Evolutionary conservation across 2,113 vertebrate species (phyloP), one percentile per base, ranked within the genome.

Genomic region (Eretmochelys imbricata): DNA sequence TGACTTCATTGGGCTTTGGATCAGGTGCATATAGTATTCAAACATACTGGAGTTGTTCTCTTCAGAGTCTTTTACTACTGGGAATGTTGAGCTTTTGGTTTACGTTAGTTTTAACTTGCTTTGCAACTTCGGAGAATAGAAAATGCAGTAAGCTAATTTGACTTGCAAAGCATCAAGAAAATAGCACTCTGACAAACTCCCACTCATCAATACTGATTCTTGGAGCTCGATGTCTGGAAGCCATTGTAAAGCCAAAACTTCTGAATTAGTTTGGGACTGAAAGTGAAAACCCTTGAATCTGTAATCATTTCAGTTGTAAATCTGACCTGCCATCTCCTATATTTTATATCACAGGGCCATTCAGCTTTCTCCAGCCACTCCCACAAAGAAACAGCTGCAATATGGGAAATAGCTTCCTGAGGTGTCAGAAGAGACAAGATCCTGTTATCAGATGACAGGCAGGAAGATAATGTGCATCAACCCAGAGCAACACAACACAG

Each of bases 111-210:
- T 91, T 93, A 93, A 87, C 94, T 94, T 91, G 3, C 80, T 89
- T 92, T 89, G 42, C 94, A 96, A 27, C 79, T 91, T 91, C 82
- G 16, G 82, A 90, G 89, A 94, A 76, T 80, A 78, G 83, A 94
- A 97, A 87, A 72, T 10, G 82, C 59, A 82, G 90, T 1, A 5
- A 85, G 62, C 6, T 95, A 89, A 94, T 72, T n/a, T 88, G 29
- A 82, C 82, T 82, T 55, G 87, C 91, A 94, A 93, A 85, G 27
- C 53, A 57, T 17, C 20, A 80, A 81, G 38, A 90, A 92, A 65
- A 72, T 88, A 46, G 20, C 75, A 48, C 17, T 69, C 35, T 38
- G 24, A 42, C 38, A 42, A 46, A 14, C 42, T 46, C 10, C 54
- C 9, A 35, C 0, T 0, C 13, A 1, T 14, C 83, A 42, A 55